These are phyloP conservation scores for Philotrypesis tridentata DNA, from an alignment of 1,140 invertebrate species.

Conservation along the genomic window DNA sequence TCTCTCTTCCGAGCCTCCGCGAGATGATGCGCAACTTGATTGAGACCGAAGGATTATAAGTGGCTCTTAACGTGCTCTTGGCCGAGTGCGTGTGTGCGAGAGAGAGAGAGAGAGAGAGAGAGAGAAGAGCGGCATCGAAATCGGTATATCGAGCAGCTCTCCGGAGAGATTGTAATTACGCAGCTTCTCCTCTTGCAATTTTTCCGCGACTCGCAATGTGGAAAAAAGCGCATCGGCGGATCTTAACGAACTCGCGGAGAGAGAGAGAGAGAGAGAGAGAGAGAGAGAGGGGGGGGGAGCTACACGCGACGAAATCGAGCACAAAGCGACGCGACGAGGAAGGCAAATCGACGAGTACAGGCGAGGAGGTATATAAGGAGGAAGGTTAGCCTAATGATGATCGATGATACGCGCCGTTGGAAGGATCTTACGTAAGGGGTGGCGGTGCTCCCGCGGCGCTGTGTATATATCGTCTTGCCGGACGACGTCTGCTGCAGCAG, in stretches of 20 bases:
- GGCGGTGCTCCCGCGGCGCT: not conserved
- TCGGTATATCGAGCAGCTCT: too few species aligned
- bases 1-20: not conserved
- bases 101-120: too few species aligned
- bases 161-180: too few species aligned
- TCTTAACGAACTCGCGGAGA: too few species aligned
- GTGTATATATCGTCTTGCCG: slow-evolving; percentile 32
- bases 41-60: not conserved
- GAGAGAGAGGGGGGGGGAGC: too few species aligned
- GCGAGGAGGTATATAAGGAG: not conserved
- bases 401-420: slow-evolving; percentile 58
- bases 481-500: not conserved
- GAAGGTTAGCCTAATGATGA: slow-evolving; percentile 59
- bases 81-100: too few species aligned
- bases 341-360: slow-evolving; percentile 5
- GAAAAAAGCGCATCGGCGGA: too few species aligned
- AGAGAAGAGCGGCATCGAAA: too few species aligned
- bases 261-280: too few species aligned
- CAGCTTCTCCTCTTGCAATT: too few species aligned
- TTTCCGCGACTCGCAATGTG: too few species aligned
- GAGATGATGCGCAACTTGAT: not conserved
- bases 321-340: not conserved
- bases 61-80: not conserved
- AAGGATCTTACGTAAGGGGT: slow-evolving; percentile 46
- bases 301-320: slow-evolving; percentile 1